These are phyloP conservation scores for Pentalonia nigronervosa DNA, from an alignment of 1,140 invertebrate genomes.

Conservation along the genomic window DNA sequence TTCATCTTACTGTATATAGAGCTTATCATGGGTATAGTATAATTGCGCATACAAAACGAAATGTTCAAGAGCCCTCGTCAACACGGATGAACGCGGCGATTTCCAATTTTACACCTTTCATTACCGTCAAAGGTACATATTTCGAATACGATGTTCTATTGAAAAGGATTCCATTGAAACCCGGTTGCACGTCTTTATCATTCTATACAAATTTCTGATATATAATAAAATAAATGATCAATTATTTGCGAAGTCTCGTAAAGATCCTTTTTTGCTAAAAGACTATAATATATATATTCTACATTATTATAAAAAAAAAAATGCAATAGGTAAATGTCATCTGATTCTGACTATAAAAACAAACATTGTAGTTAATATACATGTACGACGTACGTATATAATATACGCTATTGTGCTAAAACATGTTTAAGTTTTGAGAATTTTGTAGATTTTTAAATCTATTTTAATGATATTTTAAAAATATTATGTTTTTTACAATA, in stretches of 20 bases:
- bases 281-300: too few relatives aligned
- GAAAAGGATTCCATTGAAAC: not conserved
- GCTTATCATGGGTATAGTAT: not conserved
- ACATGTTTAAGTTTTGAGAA: not conserved
- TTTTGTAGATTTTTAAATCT: not conserved
- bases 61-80: not conserved
- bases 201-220: not conserved
- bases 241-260: not conserved
- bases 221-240: not conserved
- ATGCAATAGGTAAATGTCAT: too few relatives aligned
- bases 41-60: not conserved
- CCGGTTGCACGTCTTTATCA: not conserved
- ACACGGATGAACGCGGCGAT: not conserved
- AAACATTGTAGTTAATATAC: not conserved
- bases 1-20: not conserved
- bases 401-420: too few relatives aligned
- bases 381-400: too few relatives aligned
- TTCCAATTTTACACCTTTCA: constrained; percentile 21
- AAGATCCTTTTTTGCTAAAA: not conserved
- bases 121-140: not conserved
- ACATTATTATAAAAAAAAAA: too few relatives aligned
- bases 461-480: not conserved
- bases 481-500: not conserved
- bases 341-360: too few relatives aligned
- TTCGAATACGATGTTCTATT: not conserved